Base-by-base conservation (phyloP, 2,888 invertebrate genomes). In the Lasioglossum zephyrum region DNA sequence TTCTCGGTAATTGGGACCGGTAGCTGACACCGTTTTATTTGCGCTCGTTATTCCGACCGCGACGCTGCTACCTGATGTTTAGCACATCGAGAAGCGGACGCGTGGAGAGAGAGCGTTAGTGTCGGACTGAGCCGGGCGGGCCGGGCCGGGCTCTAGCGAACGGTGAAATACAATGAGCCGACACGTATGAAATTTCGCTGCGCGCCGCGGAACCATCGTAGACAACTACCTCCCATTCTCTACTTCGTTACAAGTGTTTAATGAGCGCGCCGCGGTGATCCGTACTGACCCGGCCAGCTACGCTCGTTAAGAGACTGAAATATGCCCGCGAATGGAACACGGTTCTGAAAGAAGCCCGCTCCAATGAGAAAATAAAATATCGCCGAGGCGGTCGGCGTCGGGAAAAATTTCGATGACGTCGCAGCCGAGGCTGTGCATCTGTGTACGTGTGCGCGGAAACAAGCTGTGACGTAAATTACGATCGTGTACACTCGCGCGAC, bases 11-110 rank as follows among this genome's bases (percentile, higher is more conserved):
- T 91, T 91, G 89, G 90, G 87, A 87, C 84, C 84, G 84, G 89
- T 90, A 90, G 89, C 91, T 92, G 91, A 91, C 92, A 89, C 91
- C 88, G 89, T 91, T 91, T 90, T 89, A 92, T 86, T 87, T 82
- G 83, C 81, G 84, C 89, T 85, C 82, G 86, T 82, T 85, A 85
- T 79, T 82, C 73, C 53, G 76, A n/a, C 53, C 89, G 83, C 87
- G 89, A 87, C 77, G 73, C 60, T 39, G 47, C 75, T 84, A 75
- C 89, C 88, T 79, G 86, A 89, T 89, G 89, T 89, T 89, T 87
- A 89, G 88, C 88, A 82, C 88, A 80, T 89, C 83, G 88, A 47
- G 86, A 86, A 31, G 57, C 79, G 83, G 69, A 78, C 53, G 36
- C 84, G 72, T 8, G 49, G 66, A 22, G 49, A 18, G 36, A 60